These are phyloP conservation scores for Didymodactylos carnosus DNA, from an alignment of 2,888 invertebrate species.

Conservation along the genomic window DNA sequence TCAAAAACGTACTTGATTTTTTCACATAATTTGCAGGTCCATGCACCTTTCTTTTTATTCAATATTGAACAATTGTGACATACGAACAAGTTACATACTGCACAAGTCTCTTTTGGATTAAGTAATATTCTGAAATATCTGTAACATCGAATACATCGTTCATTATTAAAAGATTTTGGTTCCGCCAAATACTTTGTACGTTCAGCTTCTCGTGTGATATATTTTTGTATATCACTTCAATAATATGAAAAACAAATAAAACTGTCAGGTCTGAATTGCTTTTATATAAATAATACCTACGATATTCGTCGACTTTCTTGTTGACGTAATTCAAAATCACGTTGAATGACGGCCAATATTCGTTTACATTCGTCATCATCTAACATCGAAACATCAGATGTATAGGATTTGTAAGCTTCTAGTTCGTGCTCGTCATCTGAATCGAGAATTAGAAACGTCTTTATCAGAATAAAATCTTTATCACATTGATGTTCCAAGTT, in stretches of 20 bases:
- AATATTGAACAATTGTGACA: conserved; percentile 29
- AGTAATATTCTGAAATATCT: conserved; percentile 27
- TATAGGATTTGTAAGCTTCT: too few species aligned
- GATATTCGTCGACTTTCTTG: conserved; percentile 24
- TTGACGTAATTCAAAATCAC: conserved; percentile 28
- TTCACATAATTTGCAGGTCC: conserved; percentile 27
- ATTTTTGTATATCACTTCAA: conserved; percentile 25
- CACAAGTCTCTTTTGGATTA: conserved; percentile 28
- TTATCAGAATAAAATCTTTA: too few species aligned
- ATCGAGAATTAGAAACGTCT: too few species aligned
- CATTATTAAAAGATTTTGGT: conserved; percentile 24
- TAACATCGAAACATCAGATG: conserved; percentile 15
- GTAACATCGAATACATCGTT: conserved; percentile 27
- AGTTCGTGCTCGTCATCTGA: too few species aligned
- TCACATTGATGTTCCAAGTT: too few species aligned
- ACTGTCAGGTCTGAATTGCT: not conserved
- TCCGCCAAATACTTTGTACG: conserved; percentile 21
- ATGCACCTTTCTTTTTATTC: conserved; percentile 21
- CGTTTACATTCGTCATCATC: conserved; percentile 26
- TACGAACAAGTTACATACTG: conserved; percentile 24
- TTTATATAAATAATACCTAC: conserved; percentile 18
- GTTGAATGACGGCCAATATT: conserved; percentile 27
- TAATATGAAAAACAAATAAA: not conserved
- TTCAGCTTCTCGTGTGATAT: conserved; percentile 22
- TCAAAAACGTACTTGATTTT: conserved; percentile 30